These are phyloP conservation scores for Gambusia holbrooki DNA, from an alignment of 2,113 vertebrate genomes.

Conservation along the genomic window DNA sequence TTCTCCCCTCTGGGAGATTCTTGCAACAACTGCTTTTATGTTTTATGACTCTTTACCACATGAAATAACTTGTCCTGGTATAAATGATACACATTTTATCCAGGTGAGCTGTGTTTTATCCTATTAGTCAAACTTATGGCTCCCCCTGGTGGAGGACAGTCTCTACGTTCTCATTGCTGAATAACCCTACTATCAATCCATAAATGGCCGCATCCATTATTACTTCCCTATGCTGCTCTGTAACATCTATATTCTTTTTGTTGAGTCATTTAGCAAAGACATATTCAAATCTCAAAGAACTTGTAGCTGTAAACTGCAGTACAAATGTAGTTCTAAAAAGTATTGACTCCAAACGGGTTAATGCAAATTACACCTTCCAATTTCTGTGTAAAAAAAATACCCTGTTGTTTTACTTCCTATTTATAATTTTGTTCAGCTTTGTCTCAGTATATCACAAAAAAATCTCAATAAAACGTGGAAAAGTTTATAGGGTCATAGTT, in stretches of 20 bases:
- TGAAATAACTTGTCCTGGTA: constrained; percentile 45
- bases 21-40: constrained; percentile 24
- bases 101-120: neutral
- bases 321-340: neutral
- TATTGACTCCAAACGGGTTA: neutral
- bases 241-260: too few relatives aligned
- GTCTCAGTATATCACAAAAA: neutral
- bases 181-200: too few relatives aligned
- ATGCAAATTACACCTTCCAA: neutral
- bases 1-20: constrained; percentile 40
- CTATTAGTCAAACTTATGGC: constrained; percentile 31
- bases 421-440: neutral
- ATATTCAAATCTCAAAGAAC: neutral
- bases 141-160: constrained; percentile 57
- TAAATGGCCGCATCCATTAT: too few relatives aligned
- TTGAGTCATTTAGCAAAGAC: neutral
- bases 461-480: neutral
- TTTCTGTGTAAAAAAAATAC: neutral
- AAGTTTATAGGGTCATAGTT: neutral
- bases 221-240: too few relatives aligned
- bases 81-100: neutral
- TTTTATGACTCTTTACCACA: constrained; percentile 32
- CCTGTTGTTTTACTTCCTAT: neutral
- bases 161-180: neutral
- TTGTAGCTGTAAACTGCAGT: neutral